Evolutionary conservation across 2,113 vertebrate species (phyloP).

Genomic region (Rattus rattus): DNA sequence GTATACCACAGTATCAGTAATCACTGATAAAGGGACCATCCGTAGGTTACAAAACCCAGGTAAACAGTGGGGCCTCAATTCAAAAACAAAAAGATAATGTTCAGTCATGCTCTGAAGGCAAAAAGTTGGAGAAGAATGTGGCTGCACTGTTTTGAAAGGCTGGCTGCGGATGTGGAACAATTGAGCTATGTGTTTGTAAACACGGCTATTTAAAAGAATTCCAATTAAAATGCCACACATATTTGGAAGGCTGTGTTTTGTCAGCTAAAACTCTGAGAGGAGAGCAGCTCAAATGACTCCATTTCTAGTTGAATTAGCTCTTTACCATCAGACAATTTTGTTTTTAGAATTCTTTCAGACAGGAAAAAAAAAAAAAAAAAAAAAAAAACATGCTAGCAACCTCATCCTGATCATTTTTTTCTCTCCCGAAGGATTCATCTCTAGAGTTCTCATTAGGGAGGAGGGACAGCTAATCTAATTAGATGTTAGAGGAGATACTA

Average conservation of each 20-base stretch:
- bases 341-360: slow-evolving; percentile 24
- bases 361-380: rapidly evolving
- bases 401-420: neutral
- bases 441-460: neutral
- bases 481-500: neutral
- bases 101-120: neutral
- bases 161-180: slow-evolving; percentile 6
- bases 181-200: slow-evolving; percentile 62
- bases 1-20: neutral
- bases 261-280: slow-evolving; percentile 21
- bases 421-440: neutral
- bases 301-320: neutral
- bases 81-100: neutral
- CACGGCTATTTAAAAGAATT: slow-evolving; percentile 34
- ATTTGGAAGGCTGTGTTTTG: slow-evolving; percentile 11
- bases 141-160: slow-evolving; percentile 56
- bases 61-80: neutral
- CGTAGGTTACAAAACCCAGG: neutral
- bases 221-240: slow-evolving; percentile 46
- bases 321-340: neutral
- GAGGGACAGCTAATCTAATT: neutral
- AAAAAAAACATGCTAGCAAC: neutral
- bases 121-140: slow-evolving; percentile 17
- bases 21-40: neutral
- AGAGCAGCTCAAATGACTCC: neutral